Evolutionary conservation across 2,888 invertebrate genomes (phyloP).

Genomic region (Alitta virens): DNA sequence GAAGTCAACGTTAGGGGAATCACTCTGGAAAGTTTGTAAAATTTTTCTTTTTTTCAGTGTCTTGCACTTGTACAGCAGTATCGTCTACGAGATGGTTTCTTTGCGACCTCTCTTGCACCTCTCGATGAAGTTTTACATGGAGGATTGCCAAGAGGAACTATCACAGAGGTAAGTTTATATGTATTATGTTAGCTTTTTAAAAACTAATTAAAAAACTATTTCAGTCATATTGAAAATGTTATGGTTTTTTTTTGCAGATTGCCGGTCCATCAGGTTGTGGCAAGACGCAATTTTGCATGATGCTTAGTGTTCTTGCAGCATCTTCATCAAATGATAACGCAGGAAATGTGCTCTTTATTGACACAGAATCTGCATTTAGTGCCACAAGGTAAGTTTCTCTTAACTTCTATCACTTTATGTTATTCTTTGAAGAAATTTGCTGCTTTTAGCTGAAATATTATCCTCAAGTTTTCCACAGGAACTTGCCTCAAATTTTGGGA

Average conservation of each 20-base stretch:
- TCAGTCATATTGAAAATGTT: too few species aligned
- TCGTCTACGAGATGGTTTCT: not conserved
- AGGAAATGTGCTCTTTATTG: conserved; percentile 43
- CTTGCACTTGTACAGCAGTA: too few species aligned
- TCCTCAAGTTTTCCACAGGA: too few species aligned
- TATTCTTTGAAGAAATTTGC: too few species aligned
- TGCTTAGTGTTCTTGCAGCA: conserved; percentile 38
- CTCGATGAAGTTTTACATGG: conserved; percentile 41
- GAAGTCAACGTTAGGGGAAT: too few species aligned
- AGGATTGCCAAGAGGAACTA: conserved; percentile 36
- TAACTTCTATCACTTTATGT: too few species aligned
- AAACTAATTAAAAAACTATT: too few species aligned
- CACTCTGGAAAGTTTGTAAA: too few species aligned
- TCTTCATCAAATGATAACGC: conserved; percentile 29
- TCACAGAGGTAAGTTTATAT: conserved; percentile 37
- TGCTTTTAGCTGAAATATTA: too few species aligned
- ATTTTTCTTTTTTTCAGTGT: too few species aligned
- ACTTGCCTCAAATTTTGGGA: too few species aligned
- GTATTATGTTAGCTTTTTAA: too few species aligned
- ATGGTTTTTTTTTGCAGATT: conserved; percentile 33
- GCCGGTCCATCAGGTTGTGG: conserved; percentile 50
- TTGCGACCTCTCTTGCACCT: conserved; percentile 27
- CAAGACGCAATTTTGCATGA: conserved; percentile 47
- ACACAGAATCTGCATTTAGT: conserved; percentile 47
- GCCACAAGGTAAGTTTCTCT: conserved; percentile 42